Percentiles rank a stretch among this genome's conserved stretches.
Evolutionary conservation across 1,140 invertebrate genomes (phyloP).

Genomic region (Capitella teleta): DNA sequence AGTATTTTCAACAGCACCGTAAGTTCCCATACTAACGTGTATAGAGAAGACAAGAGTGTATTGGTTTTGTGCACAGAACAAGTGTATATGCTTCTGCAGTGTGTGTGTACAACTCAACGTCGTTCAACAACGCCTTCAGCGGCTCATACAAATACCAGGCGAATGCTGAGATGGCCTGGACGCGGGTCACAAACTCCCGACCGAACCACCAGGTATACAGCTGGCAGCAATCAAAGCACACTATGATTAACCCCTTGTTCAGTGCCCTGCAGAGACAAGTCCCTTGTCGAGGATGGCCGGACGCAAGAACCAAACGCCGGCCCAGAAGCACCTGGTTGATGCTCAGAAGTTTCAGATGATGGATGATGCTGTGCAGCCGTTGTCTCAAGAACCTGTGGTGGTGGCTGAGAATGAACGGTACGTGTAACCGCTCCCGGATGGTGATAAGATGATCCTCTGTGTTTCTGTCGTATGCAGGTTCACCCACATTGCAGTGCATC

Average conservation of each 20-base stretch:
- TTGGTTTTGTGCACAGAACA: slow-evolving; percentile 21
- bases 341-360: slow-evolving; percentile 74
- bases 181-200: slow-evolving; percentile 35
- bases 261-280: no score
- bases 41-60: neutral
- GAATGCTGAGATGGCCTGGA: slow-evolving; percentile 33
- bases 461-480: slow-evolving; percentile 41
- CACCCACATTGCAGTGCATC: slow-evolving; percentile 67
- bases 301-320: slow-evolving; percentile 9
- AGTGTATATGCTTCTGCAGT: slow-evolving; percentile 36
- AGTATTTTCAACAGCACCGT: slow-evolving; percentile 46
- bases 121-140: slow-evolving; percentile 25
- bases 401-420: slow-evolving; percentile 55
- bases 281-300: no score
- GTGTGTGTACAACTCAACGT: slow-evolving; percentile 31
- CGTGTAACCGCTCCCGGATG: neutral
- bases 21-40: slow-evolving; percentile 17
- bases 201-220: slow-evolving; percentile 11
- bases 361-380: slow-evolving; percentile 70
- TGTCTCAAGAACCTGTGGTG: slow-evolving; percentile 57
- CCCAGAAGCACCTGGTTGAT: slow-evolving; percentile 45
- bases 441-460: neutral
- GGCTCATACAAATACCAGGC: slow-evolving; percentile 37
- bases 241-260: no score
- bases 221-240: neutral